Base-by-base conservation (phyloP, 1,140 invertebrate species). In the Chironomus striatipennis region DNA sequence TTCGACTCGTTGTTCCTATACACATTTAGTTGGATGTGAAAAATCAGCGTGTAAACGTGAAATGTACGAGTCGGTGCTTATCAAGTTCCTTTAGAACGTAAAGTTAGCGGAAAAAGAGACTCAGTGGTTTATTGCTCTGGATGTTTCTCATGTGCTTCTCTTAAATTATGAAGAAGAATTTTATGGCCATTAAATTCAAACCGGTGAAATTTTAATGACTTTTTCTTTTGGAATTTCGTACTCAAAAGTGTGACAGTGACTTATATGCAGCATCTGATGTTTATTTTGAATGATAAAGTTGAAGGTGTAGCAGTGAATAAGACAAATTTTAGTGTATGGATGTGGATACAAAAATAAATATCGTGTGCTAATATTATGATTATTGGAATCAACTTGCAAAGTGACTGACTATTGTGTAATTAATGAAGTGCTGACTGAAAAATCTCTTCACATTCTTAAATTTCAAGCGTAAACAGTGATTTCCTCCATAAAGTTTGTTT, bases 11-110 rank as follows among this genome's bases (percentile, higher is more conserved):
- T 57, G 9, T 57, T 12, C 47, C 47, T 57, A n/a, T n/a, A n/a
- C 12, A 5, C 47, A 5, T 57, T 57, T 15, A 57, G 47, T 57
- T 57, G 47, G 4, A n/a, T n/a, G 47, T n/a, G 47, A 57, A 57
- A 57, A 57, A 57, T 57, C 47, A 57, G 47, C n/a, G 47, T 57
- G 47, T 57, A 57, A 57, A 57, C 47, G 12, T 57, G 12, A 57
- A 57, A 57, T 57, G 47, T 5, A 57, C 12, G 43, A 47, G 43
- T 12, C 15, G 15, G n/a, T n/a, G 47, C n/a, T 12, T 12, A 57
- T 57, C 12, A n/a, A n/a, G 47, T 57, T 57, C 12, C n/a, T 57
- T 57, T n/a, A 5, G 12, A 57, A 57, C 12, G n/a, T 57, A 47
- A 10, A 57, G 12, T n/a, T 47, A n/a, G 47, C 47, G n/a, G 5